Percentiles rank a stretch among this genome's conserved stretches.
phyloP scores from a whole-genome alignment of 2,113 vertebrate genomes.

The Pomatostomus ruficeps region DNA sequence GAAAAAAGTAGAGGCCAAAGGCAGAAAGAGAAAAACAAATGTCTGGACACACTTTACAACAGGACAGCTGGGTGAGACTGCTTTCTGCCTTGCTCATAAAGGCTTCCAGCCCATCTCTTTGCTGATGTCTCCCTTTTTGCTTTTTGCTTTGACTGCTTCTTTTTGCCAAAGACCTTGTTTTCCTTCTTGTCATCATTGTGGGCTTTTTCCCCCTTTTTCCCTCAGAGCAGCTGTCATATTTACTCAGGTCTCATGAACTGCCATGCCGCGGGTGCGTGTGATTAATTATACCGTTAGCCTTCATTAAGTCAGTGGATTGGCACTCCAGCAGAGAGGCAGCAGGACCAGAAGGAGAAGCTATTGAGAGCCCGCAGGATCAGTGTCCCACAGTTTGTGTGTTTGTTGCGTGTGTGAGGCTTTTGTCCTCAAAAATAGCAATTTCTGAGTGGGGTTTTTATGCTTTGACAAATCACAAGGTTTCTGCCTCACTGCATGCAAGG shows the following conservation, averaged over 20 bases:
- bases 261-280: background rate
- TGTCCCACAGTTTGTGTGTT: background rate
- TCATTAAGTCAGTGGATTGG: constrained; percentile 54
- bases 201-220: background rate
- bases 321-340: background rate
- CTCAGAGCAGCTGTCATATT: constrained; percentile 40
- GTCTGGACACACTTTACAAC: background rate
- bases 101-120: background rate
- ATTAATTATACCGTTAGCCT: constrained; percentile 60
- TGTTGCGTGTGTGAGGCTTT: background rate
- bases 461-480: background rate
- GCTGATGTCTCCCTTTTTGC: background rate
- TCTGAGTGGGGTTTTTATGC: background rate
- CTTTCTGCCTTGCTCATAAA: background rate
- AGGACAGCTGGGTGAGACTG: background rate
- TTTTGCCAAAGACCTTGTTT: background rate
- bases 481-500: background rate
- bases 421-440: background rate
- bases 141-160: background rate
- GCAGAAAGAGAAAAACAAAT: background rate
- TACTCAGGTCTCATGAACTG: constrained; percentile 5
- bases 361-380: constrained; percentile 3
- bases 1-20: background rate
- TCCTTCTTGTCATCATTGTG: background rate
- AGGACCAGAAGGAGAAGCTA: constrained; percentile 40